These are phyloP conservation scores for Oophaga pumilio DNA, from an alignment of 2,113 vertebrate species.

Conservation along the genomic window DNA sequence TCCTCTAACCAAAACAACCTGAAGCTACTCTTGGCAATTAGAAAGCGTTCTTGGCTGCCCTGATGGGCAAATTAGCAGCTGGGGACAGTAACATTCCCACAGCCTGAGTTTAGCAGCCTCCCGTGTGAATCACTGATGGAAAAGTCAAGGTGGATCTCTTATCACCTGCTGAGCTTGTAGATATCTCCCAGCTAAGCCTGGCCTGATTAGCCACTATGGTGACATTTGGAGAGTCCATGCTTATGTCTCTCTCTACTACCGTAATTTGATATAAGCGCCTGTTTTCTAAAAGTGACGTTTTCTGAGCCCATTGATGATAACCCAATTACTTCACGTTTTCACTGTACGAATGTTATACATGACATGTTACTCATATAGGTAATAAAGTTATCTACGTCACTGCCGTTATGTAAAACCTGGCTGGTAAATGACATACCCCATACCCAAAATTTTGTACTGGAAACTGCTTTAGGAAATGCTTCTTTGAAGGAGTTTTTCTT, in stretches of 20 bases:
- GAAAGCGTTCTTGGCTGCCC: slow-evolving; percentile 56
- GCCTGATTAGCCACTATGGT: slow-evolving; percentile 22
- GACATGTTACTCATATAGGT: too few relatives aligned
- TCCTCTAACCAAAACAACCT: slow-evolving; percentile 72
- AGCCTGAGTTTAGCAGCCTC: slow-evolving; percentile 58
- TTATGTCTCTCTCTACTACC: not conserved
- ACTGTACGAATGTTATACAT: too few relatives aligned
- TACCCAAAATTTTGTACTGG: too few relatives aligned
- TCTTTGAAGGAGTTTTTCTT: too few relatives aligned
- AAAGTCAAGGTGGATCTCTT: slow-evolving; percentile 51
- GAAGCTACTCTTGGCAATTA: slow-evolving; percentile 65
- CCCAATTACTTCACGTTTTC: not conserved
- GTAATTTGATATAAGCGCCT: not conserved
- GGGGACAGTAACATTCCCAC: slow-evolving; percentile 63
- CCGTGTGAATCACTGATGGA: slow-evolving; percentile 61
- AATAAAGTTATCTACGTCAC: too few relatives aligned
- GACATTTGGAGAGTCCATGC: slow-evolving; percentile 9
- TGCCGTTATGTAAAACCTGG: too few relatives aligned
- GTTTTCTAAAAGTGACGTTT: not conserved
- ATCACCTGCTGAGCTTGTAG: slow-evolving; percentile 18
- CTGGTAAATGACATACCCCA: too few relatives aligned
- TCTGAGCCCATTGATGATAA: not conserved
- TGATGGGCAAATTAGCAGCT: slow-evolving; percentile 62
- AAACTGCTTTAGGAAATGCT: too few relatives aligned
- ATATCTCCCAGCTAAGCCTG: slow-evolving; percentile 10